Evolutionary conservation across 2,113 vertebrate species (phyloP).

Genomic region (Todiramphus saurophagus): DNA sequence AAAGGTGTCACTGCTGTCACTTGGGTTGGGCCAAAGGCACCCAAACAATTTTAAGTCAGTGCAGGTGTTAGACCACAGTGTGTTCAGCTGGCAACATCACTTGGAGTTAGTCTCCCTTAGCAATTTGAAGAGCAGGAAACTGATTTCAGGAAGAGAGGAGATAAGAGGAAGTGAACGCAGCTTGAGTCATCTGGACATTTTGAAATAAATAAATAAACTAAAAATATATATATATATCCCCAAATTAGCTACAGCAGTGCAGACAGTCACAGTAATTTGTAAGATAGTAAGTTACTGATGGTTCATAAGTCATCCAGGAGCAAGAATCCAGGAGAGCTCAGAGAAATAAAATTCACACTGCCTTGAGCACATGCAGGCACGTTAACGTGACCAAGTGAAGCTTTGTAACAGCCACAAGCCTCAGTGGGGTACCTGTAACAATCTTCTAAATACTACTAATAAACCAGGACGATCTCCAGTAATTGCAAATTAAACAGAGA

Average conservation of each 20-base stretch:
- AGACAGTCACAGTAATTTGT: neutral
- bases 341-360: neutral
- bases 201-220: neutral
- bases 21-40: neutral
- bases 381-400: neutral
- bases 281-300: neutral
- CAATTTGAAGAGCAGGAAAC: neutral
- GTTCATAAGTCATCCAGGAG: neutral
- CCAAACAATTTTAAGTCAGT: neutral
- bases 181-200: neutral
- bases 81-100: neutral
- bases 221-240: too few species aligned
- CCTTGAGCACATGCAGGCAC: neutral
- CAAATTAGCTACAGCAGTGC: neutral
- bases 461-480: neutral
- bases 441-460: neutral
- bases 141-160: neutral
- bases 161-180: neutral
- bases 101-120: neutral
- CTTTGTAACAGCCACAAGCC: neutral
- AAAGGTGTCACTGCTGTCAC: neutral
- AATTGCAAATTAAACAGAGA: neutral
- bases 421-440: neutral
- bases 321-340: neutral
- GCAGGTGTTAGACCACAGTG: neutral